A percentile compares a stretch with the other conserved stretches of the same genome.
Evolutionary conservation across 64 coral and sea anemone genomes (phyloP).

Genomic region (Montipora capricornis): DNA sequence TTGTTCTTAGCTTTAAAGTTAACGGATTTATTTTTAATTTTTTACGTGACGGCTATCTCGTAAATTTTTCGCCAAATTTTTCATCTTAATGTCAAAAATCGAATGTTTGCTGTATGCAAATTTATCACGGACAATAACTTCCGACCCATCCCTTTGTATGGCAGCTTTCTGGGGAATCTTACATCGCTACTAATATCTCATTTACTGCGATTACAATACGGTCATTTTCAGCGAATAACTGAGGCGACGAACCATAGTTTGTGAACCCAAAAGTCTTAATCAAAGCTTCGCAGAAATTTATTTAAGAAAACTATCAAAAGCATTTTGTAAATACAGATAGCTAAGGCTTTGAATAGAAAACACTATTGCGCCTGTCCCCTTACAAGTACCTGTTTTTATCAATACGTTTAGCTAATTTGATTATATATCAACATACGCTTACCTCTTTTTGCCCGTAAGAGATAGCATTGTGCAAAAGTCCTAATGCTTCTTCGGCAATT

Average conservation of each 20-base stretch:
- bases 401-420: slow-evolving; percentile 35
- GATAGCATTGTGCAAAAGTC: slow-evolving; percentile 88
- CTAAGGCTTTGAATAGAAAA: neutral
- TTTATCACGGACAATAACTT: neutral
- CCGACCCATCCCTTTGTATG: neutral
- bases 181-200: neutral
- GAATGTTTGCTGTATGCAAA: slow-evolving; percentile 11
- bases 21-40: neutral
- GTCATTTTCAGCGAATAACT: neutral
- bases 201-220: neutral
- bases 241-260: neutral
- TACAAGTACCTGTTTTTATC: slow-evolving; percentile 11
- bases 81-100: neutral
- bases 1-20: neutral
- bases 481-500: slow-evolving; percentile 73
- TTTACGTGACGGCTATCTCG: neutral
- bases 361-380: neutral
- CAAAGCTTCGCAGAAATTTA: neutral
- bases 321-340: slow-evolving; percentile 20
- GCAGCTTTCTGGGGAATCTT: neutral
- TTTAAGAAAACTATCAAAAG: neutral
- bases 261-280: neutral
- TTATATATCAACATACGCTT: slow-evolving; percentile 16
- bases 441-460: slow-evolving; percentile 98
- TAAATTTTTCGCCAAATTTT: neutral